Percentiles rank a stretch among this genome's conserved stretches.
Evolutionary conservation across 2,888 invertebrate genomes (phyloP).

Genomic region (Agrypnus murinus): DNA sequence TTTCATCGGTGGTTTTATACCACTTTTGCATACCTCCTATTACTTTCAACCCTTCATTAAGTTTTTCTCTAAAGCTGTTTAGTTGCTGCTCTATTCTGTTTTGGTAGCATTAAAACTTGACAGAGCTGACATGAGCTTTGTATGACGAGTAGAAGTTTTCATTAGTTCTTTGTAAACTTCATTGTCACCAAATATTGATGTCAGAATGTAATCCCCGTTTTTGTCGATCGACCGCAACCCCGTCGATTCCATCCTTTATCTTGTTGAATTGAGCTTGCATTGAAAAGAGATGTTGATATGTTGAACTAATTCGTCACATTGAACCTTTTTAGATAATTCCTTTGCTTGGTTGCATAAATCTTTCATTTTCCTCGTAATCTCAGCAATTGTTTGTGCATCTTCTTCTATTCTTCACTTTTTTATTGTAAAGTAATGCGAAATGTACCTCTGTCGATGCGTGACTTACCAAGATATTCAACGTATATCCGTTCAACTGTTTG

Average conservation of each 20-base stretch:
- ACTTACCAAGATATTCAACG: constrained; percentile 5
- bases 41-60: too few species aligned
- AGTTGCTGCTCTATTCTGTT: too few species aligned
- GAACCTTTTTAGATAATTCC: neutral
- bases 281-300: neutral
- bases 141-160: too few species aligned
- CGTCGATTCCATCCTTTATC: neutral
- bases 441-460: neutral
- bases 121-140: too few species aligned
- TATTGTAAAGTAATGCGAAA: neutral
- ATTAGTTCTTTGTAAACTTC: constrained; percentile 2
- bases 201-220: neutral
- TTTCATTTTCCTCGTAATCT: neutral
- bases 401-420: neutral
- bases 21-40: too few species aligned
- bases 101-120: too few species aligned
- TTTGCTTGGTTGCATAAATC: neutral
- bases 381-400: neutral
- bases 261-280: neutral
- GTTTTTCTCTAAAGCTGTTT: too few species aligned
- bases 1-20: too few species aligned
- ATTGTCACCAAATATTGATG: constrained; percentile 15
- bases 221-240: neutral
- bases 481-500: neutral
- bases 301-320: neutral